Conservation (phyloP, 2,797 vertebrate species). For the Sebastes vulpes region DNA sequence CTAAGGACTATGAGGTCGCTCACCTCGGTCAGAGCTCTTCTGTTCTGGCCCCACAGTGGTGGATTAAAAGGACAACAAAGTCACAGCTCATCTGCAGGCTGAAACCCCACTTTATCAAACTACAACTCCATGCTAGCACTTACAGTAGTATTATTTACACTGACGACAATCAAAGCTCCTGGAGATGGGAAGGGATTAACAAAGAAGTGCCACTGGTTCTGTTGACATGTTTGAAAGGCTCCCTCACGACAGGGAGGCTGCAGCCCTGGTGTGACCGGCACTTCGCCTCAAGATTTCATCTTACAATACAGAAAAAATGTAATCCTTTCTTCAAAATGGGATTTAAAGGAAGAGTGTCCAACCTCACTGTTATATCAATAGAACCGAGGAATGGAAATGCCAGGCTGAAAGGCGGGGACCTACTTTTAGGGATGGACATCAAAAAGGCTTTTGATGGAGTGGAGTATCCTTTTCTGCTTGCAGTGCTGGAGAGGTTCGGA, state of each 20-base stretch:
- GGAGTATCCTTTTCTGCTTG: not conserved
- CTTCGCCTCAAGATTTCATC: too few species aligned
- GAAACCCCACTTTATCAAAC: not conserved
- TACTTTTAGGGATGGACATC: too few species aligned
- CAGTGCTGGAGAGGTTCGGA: not conserved
- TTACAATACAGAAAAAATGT: not conserved
- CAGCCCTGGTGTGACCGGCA: too few species aligned
- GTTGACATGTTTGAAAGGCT: not conserved
- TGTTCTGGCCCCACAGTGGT: not conserved
- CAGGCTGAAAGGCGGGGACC: accelerated
- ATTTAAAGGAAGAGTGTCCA: not conserved
- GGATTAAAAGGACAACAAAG: not conserved
- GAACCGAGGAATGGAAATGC: not conserved
- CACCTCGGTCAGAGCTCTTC: not conserved
- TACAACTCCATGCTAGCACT: not conserved
- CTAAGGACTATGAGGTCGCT: not conserved
- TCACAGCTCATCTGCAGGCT: not conserved
- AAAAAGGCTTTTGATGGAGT: too few species aligned
- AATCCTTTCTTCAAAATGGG: not conserved
- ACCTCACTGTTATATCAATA: not conserved
- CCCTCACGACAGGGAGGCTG: not conserved
- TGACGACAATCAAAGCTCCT: not conserved
- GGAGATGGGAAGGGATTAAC: not conserved
- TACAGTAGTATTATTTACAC: not conserved
- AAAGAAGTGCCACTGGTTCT: not conserved